These are phyloP conservation scores for Parasteatoda tepidariorum DNA, from an alignment of 1,140 invertebrate species.

Conservation along the genomic window DNA sequence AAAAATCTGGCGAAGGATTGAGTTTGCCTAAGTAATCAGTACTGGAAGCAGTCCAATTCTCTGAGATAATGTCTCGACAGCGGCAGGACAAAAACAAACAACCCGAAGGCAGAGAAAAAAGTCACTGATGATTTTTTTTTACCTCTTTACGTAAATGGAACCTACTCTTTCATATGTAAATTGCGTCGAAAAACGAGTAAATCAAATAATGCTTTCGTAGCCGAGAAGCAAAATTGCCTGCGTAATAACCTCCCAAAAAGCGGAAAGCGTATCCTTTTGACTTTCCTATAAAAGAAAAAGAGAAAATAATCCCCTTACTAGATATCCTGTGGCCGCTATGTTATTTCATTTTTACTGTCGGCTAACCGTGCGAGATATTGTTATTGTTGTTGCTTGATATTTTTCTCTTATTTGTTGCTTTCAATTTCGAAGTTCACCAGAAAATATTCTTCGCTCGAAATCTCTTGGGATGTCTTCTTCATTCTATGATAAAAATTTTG, in stretches of 20 bases:
- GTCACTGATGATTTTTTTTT: slow-evolving; percentile 3
- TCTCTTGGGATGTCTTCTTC: background rate
- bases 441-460: background rate
- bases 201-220: slow-evolving; percentile 36
- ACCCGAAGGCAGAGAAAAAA: background rate
- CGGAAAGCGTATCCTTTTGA: slow-evolving; percentile 29
- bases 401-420: no score
- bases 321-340: background rate
- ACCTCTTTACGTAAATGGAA: slow-evolving; percentile 14
- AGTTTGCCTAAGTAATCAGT: slow-evolving; percentile 37
- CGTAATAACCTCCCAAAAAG: slow-evolving; percentile 28
- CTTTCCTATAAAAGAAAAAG: background rate
- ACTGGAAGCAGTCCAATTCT: slow-evolving; percentile 28
- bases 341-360: background rate
- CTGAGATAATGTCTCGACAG: slow-evolving; percentile 16
- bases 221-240: slow-evolving; percentile 22
- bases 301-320: background rate
- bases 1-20: slow-evolving; percentile 32
- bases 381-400: slow-evolving; percentile 22
- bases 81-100: slow-evolving; percentile 31
- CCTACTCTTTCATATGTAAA: slow-evolving; percentile 33
- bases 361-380: slow-evolving; percentile 1
- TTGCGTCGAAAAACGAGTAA: slow-evolving; percentile 30
- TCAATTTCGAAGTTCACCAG: background rate
- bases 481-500: background rate